Percentiles rank a stretch among this genome's conserved stretches.
These are phyloP conservation scores for Oxyscelio sp. DNA, from an alignment of 2,888 invertebrate genomes.

Conservation along the genomic window DNA sequence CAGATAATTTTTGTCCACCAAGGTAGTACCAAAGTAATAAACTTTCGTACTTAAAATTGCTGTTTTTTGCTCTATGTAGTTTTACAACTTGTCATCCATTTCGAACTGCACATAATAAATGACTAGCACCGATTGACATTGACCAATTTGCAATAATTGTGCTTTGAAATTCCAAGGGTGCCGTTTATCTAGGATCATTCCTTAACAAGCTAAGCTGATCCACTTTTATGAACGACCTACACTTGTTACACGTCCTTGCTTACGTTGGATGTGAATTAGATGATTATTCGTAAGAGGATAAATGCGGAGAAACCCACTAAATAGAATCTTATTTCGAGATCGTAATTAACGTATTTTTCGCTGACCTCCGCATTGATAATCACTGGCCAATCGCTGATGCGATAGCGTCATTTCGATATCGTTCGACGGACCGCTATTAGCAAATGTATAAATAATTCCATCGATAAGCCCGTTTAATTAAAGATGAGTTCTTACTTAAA, in stretches of 20 bases:
- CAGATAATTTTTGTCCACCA: too few relatives aligned
- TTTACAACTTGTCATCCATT: background rate
- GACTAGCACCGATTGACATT: slow-evolving; percentile 45
- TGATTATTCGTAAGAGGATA: slow-evolving; percentile 24
- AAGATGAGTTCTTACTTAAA: too few relatives aligned
- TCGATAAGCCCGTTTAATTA: slow-evolving; percentile 11
- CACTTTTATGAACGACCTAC: slow-evolving; percentile 61
- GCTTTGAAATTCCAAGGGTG: slow-evolving; percentile 53
- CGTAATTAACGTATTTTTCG: slow-evolving; percentile 2
- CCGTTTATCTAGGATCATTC: slow-evolving; percentile 60
- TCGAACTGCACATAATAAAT: background rate
- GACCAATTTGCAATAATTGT: slow-evolving; percentile 55
- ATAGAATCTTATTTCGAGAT: slow-evolving; percentile 1
- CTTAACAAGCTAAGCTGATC: slow-evolving; percentile 59
- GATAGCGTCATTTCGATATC: background rate
- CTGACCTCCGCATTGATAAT: background rate
- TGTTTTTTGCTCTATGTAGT: too few relatives aligned
- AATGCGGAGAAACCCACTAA: slow-evolving; percentile 21
- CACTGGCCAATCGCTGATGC: background rate
- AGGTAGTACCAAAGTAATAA: too few relatives aligned
- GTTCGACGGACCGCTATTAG: background rate
- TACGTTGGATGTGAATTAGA: slow-evolving; percentile 30
- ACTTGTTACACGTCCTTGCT: slow-evolving; percentile 52
- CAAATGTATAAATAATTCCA: slow-evolving; percentile 11
- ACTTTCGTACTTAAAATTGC: too few relatives aligned